A percentile compares a stretch with the other conserved stretches of the same genome.
Evolutionary conservation across 2,797 vertebrate genomes (phyloP).

Genomic region (Thalassophryne amazonica): DNA sequence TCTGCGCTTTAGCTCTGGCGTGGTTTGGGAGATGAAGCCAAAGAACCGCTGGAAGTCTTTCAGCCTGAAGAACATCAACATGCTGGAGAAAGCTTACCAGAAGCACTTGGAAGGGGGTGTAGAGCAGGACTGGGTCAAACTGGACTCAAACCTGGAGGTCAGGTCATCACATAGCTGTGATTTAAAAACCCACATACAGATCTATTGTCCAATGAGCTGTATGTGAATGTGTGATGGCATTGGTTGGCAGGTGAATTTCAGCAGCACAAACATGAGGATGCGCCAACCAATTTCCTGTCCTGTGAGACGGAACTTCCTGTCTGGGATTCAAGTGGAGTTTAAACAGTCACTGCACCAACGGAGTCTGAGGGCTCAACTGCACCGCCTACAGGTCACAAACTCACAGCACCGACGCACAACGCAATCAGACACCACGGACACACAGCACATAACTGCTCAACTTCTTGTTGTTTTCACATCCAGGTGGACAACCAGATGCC

Average conservation of each 20-base stretch:
- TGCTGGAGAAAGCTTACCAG: conserved; percentile 89
- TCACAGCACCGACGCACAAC: too few species aligned
- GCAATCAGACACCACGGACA: not conserved
- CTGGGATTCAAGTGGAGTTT: conserved; percentile 92
- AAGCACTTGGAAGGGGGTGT: conserved; percentile 62
- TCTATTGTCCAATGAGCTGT: not conserved
- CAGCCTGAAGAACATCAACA: conserved; percentile 89
- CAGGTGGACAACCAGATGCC: conserved; percentile 95
- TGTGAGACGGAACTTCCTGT: conserved; percentile 90
- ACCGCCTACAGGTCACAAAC: conserved; percentile 95
- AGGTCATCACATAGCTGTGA: not conserved
- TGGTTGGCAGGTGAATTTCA: conserved; percentile 85
- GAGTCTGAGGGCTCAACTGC: conserved; percentile 88
- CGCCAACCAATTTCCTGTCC: conserved; percentile 79
- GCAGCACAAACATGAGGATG: conserved; percentile 85
- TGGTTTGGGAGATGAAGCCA: conserved; percentile 94
- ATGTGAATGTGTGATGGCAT: conserved; percentile 7
- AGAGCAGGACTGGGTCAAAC: conserved; percentile 76
- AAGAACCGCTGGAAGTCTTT: conserved; percentile 94
- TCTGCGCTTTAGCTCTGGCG: conserved; percentile 81
- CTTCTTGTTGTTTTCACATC: not conserved
- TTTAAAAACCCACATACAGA: not conserved
- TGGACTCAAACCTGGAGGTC: conserved; percentile 89
- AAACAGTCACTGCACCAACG: conserved; percentile 93
- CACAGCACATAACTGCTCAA: not conserved